Conservation (phyloP, 2,888 invertebrate genomes). For the Calameuta filiformis region DNA sequence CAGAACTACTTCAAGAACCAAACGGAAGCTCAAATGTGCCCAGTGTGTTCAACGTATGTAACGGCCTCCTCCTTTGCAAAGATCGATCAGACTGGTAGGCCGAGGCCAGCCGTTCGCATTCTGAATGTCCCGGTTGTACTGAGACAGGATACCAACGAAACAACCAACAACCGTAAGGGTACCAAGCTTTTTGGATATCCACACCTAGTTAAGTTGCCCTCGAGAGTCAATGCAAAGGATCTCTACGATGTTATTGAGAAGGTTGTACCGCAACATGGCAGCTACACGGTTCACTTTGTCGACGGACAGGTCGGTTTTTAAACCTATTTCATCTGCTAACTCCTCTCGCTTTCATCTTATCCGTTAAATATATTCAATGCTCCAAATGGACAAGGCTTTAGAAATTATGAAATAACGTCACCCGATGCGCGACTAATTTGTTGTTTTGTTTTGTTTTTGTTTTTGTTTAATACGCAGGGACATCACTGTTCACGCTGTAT, state of each 20-base stretch:
- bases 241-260: slow-evolving; percentile 67
- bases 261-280: slow-evolving; percentile 66
- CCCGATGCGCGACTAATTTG: background rate
- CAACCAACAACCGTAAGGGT: slow-evolving; percentile 65
- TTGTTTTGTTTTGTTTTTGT: too few relatives aligned
- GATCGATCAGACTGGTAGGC: slow-evolving; percentile 59
- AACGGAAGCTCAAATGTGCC: slow-evolving; percentile 51
- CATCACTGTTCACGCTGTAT: slow-evolving; percentile 72
- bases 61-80: slow-evolving; percentile 56
- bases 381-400: background rate
- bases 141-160: slow-evolving; percentile 67
- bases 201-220: slow-evolving; percentile 69
- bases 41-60: slow-evolving; percentile 50
- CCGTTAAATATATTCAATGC: too few relatives aligned
- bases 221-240: slow-evolving; percentile 66
- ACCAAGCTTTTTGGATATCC: slow-evolving; percentile 70
- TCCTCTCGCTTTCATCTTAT: too few relatives aligned
- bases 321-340: background rate
- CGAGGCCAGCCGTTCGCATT: slow-evolving; percentile 62
- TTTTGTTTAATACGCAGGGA: slow-evolving; percentile 61
- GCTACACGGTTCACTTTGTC: slow-evolving; percentile 69
- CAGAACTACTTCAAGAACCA: slow-evolving; percentile 61
- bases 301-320: slow-evolving; percentile 68
- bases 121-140: slow-evolving; percentile 70
- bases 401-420: background rate